Conservation (phyloP, 2,113 vertebrate genomes). For the Bujurquina vittata region DNA sequence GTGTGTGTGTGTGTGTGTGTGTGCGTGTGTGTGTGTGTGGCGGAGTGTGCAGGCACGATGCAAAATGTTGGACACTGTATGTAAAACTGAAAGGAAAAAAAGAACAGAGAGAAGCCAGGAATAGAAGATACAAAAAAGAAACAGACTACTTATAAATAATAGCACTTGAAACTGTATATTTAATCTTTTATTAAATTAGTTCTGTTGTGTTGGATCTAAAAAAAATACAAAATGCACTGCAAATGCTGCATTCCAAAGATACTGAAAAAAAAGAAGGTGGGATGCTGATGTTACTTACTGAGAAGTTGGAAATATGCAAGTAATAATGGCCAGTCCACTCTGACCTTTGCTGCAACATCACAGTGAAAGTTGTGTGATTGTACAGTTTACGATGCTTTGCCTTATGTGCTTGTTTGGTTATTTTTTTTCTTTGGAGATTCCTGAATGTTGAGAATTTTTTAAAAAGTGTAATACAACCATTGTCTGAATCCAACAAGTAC, state of each 20-base stretch:
- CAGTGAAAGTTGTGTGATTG: conserved; percentile 11
- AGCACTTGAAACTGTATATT: neutral
- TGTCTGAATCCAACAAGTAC: neutral
- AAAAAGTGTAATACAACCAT: neutral
- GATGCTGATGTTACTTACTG: neutral
- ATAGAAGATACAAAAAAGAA: neutral
- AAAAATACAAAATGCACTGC: neutral
- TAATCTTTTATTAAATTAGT: neutral
- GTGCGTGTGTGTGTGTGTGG: too few relatives aligned
- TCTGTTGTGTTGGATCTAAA: neutral
- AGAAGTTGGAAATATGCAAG: conserved; percentile 2
- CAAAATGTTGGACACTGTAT: conserved; percentile 1
- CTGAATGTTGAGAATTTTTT: neutral
- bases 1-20: neutral
- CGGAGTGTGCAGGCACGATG: neutral
- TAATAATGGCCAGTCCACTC: neutral
- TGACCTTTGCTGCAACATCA: conserved; percentile 33
- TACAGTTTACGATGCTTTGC: conserved; percentile 15
- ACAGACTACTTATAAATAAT: neutral
- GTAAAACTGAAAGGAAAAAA: conserved; percentile 5
- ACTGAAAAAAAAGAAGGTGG: neutral
- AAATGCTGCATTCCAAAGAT: neutral
- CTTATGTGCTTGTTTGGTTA: neutral
- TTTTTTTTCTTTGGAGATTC: neutral
- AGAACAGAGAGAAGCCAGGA: neutral